Percentiles rank a stretch among this genome's conserved stretches.
Conservation (phyloP, 2,888 invertebrate species). For the Ellobium chinense region DNA sequence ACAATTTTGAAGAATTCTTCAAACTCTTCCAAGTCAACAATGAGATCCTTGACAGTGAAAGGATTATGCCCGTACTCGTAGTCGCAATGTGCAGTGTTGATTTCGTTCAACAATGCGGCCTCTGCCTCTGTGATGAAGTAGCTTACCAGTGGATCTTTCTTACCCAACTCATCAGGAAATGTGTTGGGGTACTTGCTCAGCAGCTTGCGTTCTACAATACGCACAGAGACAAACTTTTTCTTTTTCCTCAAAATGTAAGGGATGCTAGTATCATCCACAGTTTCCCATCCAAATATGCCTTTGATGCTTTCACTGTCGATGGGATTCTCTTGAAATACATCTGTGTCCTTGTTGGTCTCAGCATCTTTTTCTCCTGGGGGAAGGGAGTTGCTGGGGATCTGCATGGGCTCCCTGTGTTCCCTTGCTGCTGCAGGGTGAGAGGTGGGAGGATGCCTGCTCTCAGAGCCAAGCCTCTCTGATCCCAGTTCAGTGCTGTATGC, state of each 20-base stretch:
- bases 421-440: background rate
- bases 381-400: constrained; percentile 2
- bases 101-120: constrained; percentile 93
- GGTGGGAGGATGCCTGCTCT: background rate
- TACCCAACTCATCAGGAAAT: constrained; percentile 90
- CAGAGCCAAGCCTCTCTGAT: background rate
- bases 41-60: constrained; percentile 92
- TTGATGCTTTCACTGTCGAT: constrained; percentile 74
- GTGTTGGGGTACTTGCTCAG: constrained; percentile 73
- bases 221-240: constrained; percentile 94
- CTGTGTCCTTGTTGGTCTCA: constrained; percentile 14
- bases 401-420: constrained; percentile 7
- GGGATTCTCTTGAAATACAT: constrained; percentile 44
- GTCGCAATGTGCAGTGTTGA: constrained; percentile 95
- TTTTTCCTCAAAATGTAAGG: constrained; percentile 91
- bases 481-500: constrained; percentile 29
- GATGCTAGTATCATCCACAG: constrained; percentile 85
- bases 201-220: constrained; percentile 94
- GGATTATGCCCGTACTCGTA: constrained; percentile 92
- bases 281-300: constrained; percentile 92
- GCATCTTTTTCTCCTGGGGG: background rate
- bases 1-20: constrained; percentile 92
- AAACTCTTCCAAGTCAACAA: constrained; percentile 92
- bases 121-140: constrained; percentile 95
- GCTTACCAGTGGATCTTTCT: constrained; percentile 92